These are phyloP conservation scores for Argynnis bischoffii DNA, from an alignment of 2,888 invertebrate genomes.

Conservation along the genomic window DNA sequence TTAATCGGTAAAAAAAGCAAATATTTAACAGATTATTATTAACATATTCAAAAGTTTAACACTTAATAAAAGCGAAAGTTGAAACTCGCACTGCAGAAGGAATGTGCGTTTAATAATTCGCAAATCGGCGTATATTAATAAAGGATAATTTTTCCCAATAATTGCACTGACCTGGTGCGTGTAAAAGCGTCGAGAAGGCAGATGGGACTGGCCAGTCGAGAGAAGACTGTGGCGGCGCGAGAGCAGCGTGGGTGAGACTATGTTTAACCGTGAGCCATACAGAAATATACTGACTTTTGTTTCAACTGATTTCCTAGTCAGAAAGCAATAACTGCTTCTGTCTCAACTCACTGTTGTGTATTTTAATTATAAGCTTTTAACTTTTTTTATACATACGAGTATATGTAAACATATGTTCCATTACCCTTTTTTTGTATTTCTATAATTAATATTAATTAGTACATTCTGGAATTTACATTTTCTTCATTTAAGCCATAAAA, in stretches of 20 bases:
- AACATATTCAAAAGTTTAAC: constrained; percentile 34
- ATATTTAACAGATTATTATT: constrained; percentile 25
- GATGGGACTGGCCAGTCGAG: constrained; percentile 67
- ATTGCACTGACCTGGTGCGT: constrained; percentile 73
- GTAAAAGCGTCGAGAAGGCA: constrained; percentile 69
- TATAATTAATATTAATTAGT: no score
- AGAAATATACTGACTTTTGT: constrained; percentile 80
- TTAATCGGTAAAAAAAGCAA: no score
- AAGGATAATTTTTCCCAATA: constrained; percentile 44
- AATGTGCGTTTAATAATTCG: constrained; percentile 51
- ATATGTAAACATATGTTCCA: no score
- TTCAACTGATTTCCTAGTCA: constrained; percentile 69
- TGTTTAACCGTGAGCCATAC: constrained; percentile 80
- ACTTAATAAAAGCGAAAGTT: constrained; percentile 37
- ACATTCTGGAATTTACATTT: no score
- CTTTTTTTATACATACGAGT: no score
- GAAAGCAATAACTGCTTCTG: constrained; percentile 51
- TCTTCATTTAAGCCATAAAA: no score
- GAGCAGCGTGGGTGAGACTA: constrained; percentile 74
- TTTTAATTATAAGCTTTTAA: neutral
- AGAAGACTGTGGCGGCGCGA: constrained; percentile 53
- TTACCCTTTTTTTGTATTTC: no score
- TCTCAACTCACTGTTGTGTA: constrained; percentile 6
- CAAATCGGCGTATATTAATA: constrained; percentile 44
- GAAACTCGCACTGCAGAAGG: constrained; percentile 59